Percentiles rank a stretch among this genome's conserved stretches.
These are phyloP conservation scores for Thaleichthys pacificus DNA, from an alignment of 2,797 vertebrate species.

Conservation along the genomic window DNA sequence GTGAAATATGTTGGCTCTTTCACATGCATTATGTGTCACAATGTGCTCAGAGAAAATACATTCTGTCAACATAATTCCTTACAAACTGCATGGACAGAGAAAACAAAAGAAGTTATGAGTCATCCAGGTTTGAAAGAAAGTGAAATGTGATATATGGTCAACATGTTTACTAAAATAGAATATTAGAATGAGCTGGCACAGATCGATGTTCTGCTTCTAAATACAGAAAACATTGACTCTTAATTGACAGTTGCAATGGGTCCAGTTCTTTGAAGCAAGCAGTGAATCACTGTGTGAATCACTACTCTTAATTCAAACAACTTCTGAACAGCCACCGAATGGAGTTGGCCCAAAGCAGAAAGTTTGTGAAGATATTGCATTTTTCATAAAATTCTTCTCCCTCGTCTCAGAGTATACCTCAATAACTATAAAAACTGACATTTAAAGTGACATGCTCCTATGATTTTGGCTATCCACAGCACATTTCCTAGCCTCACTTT, in stretches of 20 bases:
- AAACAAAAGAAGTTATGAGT: conserved; percentile 15
- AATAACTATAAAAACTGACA: conserved; percentile 52
- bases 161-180: not conserved
- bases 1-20: conserved; percentile 38
- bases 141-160: no score
- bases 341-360: conserved; percentile 4
- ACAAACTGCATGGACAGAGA: conserved; percentile 34
- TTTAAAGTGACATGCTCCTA: conserved; percentile 61
- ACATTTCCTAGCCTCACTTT: conserved; percentile 57
- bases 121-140: not conserved
- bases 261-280: no score
- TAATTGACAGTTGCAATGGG: no score
- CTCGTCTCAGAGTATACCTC: conserved; percentile 32
- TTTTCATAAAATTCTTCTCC: conserved; percentile 43
- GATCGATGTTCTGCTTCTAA: no score
- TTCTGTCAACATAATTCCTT: conserved; percentile 38
- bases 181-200: not conserved
- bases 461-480: conserved; percentile 64
- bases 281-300: no score
- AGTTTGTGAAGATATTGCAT: conserved; percentile 39
- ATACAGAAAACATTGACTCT: no score
- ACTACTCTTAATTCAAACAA: not conserved
- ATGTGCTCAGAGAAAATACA: conserved; percentile 23
- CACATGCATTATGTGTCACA: conserved; percentile 34
- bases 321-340: not conserved